Percentiles rank a stretch among this genome's conserved stretches.
Evolutionary conservation across 2,113 vertebrate genomes (phyloP).

Genomic region (Camelus bactrianus): DNA sequence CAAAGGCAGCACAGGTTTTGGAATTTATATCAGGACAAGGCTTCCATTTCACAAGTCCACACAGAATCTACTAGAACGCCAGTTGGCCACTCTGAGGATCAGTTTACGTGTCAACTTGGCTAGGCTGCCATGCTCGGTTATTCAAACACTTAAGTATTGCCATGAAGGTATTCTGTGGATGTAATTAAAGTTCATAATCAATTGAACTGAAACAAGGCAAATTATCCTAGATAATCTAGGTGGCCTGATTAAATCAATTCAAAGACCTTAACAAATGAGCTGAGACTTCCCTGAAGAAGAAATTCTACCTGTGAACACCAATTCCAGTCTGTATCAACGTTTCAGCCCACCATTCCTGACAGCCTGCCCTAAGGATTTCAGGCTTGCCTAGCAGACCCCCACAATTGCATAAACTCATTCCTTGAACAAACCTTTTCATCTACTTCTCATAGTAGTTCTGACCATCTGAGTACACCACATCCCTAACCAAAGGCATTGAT

Average conservation of each 20-base stretch:
- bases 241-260: neutral
- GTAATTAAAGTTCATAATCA: neutral
- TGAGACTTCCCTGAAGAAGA: neutral
- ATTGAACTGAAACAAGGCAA: neutral
- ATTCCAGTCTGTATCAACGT: neutral
- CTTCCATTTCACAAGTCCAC: neutral
- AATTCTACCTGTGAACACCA: fast-evolving
- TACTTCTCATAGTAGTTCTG: neutral
- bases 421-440: neutral
- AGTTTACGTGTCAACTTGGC: neutral
- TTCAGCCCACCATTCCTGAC: neutral
- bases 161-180: neutral
- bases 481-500: neutral
- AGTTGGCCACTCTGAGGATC: neutral
- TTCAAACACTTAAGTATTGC: neutral
- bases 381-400: neutral
- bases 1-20: neutral
- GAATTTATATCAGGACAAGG: neutral
- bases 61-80: neutral
- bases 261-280: neutral
- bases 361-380: neutral
- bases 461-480: too few relatives aligned
- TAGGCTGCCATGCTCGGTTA: neutral
- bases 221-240: neutral
- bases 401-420: neutral